Conservation (phyloP, 1,140 invertebrate species). For the Bombus pyrosoma region DNA sequence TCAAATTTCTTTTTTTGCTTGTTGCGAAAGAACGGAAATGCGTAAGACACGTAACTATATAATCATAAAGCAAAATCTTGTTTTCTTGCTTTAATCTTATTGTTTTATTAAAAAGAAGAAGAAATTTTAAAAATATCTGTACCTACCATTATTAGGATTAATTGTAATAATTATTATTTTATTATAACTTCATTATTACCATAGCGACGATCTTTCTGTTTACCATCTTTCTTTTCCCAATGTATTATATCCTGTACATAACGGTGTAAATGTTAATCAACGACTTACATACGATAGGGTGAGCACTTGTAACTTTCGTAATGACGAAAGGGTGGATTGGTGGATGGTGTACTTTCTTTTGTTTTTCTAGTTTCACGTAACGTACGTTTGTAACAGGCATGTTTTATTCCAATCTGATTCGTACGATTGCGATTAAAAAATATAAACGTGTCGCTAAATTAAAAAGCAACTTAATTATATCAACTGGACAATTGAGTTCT, state of each 20-base stretch:
- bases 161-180: conserved; percentile 42
- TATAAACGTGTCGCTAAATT: conserved; percentile 45
- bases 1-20: not conserved
- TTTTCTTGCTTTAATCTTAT: conserved; percentile 20
- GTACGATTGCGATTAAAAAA: conserved; percentile 16
- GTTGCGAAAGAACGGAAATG: not conserved
- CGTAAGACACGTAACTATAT: conserved; percentile 9
- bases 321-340: conserved; percentile 60
- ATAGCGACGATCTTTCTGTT: conserved; percentile 55
- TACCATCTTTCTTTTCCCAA: conserved; percentile 47
- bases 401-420: not conserved
- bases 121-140: conserved; percentile 6
- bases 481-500: not conserved
- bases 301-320: conserved; percentile 75
- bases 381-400: conserved; percentile 48
- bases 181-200: conserved; percentile 38
- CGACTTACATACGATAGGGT: conserved; percentile 63
- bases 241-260: conserved; percentile 77
- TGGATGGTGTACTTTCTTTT: conserved; percentile 60
- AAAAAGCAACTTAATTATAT: not conserved
- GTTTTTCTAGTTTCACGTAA: conserved; percentile 55
- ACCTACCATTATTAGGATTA: conserved; percentile 23
- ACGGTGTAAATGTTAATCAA: conserved; percentile 75
- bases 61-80: conserved; percentile 15
- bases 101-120: not conserved